Evolutionary conservation across 2,113 vertebrate genomes (phyloP).

Genomic region (Sorex fumeus): DNA sequence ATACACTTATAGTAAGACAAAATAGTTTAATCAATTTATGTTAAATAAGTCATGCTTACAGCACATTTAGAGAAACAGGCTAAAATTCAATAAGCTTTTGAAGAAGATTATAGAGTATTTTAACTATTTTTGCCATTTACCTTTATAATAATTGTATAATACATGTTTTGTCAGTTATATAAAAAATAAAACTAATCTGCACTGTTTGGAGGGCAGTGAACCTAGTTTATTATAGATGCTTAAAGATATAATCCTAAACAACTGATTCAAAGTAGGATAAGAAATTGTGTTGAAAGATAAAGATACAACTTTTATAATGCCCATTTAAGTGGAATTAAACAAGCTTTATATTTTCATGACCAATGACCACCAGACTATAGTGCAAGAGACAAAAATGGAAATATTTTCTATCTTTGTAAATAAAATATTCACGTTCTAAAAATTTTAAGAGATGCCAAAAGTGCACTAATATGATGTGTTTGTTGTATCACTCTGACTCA

Average conservation of each 20-base stretch:
- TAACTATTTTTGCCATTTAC: conserved; percentile 81
- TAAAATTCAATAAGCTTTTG: conserved; percentile 71
- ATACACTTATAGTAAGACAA: conserved; percentile 61
- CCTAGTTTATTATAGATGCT: background rate
- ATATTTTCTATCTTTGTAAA: background rate
- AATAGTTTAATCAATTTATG: conserved; percentile 45
- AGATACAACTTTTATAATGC: background rate
- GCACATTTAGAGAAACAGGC: conserved; percentile 67
- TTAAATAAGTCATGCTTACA: conserved; percentile 71
- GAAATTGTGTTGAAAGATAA: background rate
- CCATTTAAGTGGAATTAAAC: background rate
- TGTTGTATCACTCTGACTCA: background rate
- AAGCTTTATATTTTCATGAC: background rate
- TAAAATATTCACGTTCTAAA: background rate
- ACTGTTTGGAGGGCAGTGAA: background rate
- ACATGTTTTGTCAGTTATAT: background rate
- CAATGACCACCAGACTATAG: background rate
- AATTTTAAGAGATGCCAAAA: conserved; percentile 21
- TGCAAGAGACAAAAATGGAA: background rate
- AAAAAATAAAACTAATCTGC: background rate
- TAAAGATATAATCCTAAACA: background rate
- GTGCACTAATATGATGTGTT: background rate
- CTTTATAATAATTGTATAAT: conserved; percentile 49
- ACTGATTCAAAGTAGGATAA: background rate
- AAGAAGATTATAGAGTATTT: conserved; percentile 74